Evolutionary conservation across 2,888 invertebrate genomes (phyloP).

Genomic region (Drosophila mulleri): DNA sequence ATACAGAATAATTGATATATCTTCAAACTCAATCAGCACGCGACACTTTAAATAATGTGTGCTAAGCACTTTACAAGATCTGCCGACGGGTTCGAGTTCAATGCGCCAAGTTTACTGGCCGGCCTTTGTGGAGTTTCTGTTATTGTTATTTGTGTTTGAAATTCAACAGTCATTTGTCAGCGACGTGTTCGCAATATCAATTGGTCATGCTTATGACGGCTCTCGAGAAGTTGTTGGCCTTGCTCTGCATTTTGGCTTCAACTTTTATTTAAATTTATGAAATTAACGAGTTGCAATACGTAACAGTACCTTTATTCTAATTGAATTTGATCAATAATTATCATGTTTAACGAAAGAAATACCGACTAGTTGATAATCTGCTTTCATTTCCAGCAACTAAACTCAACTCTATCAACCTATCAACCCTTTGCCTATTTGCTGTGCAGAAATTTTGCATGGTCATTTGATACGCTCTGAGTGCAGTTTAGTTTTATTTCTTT

Average conservation of each 20-base stretch:
- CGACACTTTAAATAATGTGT: slow-evolving; percentile 31
- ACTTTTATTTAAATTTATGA: slow-evolving; percentile 31
- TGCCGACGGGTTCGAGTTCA: slow-evolving; percentile 55
- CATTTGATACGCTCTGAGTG: slow-evolving; percentile 24
- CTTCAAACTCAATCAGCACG: slow-evolving; percentile 40
- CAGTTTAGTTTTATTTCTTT: neutral
- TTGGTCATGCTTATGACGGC: slow-evolving; percentile 41
- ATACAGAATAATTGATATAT: neutral
- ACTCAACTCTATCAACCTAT: neutral
- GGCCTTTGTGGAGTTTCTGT: slow-evolving; percentile 46
- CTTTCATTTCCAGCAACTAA: neutral
- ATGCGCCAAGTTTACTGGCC: slow-evolving; percentile 55
- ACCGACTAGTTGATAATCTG: neutral
- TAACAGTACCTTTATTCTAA: slow-evolving; percentile 7
- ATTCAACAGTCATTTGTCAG: slow-evolving; percentile 50
- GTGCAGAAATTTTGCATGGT: slow-evolving; percentile 10
- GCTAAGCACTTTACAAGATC: slow-evolving; percentile 2
- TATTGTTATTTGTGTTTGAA: slow-evolving; percentile 46
- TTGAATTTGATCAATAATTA: neutral
- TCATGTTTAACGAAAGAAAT: neutral
- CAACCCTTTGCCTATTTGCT: neutral
- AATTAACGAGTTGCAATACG: slow-evolving; percentile 8
- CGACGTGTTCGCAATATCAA: slow-evolving; percentile 44
- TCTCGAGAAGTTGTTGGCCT: slow-evolving; percentile 61
- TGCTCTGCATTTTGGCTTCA: slow-evolving; percentile 54